These are phyloP conservation scores for Serripes groenlandicus DNA, from an alignment of 2,888 invertebrate genomes.

Conservation along the genomic window DNA sequence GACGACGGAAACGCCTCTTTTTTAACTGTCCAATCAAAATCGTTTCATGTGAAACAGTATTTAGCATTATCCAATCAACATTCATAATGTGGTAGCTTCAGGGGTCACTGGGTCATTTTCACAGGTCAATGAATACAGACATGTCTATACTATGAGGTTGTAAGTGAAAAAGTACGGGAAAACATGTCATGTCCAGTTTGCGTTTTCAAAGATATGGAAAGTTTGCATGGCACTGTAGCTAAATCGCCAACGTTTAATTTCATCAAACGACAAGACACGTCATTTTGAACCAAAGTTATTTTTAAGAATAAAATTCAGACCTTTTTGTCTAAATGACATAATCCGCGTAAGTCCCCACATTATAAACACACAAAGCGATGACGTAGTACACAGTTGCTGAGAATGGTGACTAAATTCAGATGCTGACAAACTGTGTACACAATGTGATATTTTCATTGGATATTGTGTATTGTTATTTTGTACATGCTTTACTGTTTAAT, in stretches of 20 bases:
- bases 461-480: background rate
- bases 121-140: constrained; percentile 64
- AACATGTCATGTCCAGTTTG: constrained; percentile 63
- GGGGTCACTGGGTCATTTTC: constrained; percentile 58
- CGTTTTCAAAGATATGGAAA: too few species aligned
- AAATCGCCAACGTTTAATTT: too few species aligned
- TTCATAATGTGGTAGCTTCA: constrained; percentile 8
- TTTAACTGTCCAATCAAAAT: constrained; percentile 67
- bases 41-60: background rate
- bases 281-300: too few species aligned
- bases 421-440: constrained; percentile 43
- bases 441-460: constrained; percentile 12
- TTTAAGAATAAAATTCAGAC: too few species aligned
- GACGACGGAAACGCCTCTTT: constrained; percentile 70
- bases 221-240: too few species aligned
- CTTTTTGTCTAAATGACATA: constrained; percentile 11
- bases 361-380: constrained; percentile 55
- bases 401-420: constrained; percentile 60
- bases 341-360: constrained; percentile 15
- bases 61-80: constrained; percentile 64
- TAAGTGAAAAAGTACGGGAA: constrained; percentile 59
- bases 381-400: constrained; percentile 62
- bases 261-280: too few species aligned
- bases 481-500: too few species aligned
- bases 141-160: constrained; percentile 61